Conservation (phyloP, 2,888 invertebrate genomes). For the Limnephilus auricula region DNA sequence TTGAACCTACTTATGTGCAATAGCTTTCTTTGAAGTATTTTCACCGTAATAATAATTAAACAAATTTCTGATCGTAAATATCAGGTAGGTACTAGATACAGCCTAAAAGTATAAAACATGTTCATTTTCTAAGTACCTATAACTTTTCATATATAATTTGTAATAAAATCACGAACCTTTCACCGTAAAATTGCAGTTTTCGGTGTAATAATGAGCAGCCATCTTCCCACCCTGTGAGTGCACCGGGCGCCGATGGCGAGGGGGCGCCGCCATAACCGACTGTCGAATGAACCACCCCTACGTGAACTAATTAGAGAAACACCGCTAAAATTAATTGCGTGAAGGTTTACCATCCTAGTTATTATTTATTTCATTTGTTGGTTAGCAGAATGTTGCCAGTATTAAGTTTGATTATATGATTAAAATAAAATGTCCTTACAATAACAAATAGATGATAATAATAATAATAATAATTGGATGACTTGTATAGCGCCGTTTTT, state of each 20-base stretch:
- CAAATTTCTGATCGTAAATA: too few species aligned
- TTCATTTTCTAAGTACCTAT: background rate
- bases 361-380: background rate
- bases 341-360: background rate
- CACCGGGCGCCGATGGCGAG: background rate
- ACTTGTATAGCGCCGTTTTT: too few species aligned
- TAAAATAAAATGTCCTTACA: background rate
- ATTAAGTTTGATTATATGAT: background rate
- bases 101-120: too few species aligned
- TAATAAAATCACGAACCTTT: background rate
- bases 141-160: background rate
- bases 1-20: background rate
- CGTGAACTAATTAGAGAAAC: constrained; percentile 22
- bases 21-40: background rate
- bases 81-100: too few species aligned
- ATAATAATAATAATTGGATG: too few species aligned
- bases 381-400: background rate
- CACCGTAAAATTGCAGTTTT: background rate
- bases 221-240: background rate
- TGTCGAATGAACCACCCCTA: constrained; percentile 23
- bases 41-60: background rate
- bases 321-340: constrained; percentile 32
- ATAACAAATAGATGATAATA: too few species aligned
- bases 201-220: background rate
- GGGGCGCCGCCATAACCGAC: constrained; percentile 6